Percentiles rank a stretch among this genome's conserved stretches.
These are phyloP conservation scores for Lepidurus apus DNA, from an alignment of 1,140 invertebrate genomes.

Conservation along the genomic window DNA sequence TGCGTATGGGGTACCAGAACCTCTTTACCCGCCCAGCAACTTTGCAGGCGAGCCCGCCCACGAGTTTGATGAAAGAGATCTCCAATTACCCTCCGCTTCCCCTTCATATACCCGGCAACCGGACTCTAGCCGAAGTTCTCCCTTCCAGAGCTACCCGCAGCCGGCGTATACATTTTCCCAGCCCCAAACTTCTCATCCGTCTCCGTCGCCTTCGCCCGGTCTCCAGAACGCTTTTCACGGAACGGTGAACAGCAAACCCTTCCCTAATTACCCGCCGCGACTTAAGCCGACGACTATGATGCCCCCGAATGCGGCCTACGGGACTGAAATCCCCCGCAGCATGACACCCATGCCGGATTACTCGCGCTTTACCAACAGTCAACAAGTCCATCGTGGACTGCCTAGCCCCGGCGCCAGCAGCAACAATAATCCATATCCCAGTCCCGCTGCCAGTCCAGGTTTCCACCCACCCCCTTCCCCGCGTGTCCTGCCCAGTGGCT, in stretches of 20 bases:
- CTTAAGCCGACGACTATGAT: slow-evolving; percentile 19
- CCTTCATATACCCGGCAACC: not conserved
- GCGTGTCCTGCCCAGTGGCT: slow-evolving; percentile 32
- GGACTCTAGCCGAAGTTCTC: not conserved
- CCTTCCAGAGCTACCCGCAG: not conserved
- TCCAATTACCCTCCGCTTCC: slow-evolving; percentile 30
- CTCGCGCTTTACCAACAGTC: not conserved
- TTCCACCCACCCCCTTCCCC: slow-evolving; percentile 28
- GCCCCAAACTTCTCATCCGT: not conserved
- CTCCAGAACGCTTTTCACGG: not conserved
- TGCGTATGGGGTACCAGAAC: not conserved
- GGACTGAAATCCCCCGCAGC: slow-evolving; percentile 6
- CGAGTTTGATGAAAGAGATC: slow-evolving; percentile 19
- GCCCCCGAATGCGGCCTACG: slow-evolving; percentile 18
- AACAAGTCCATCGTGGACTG: slow-evolving; percentile 1
- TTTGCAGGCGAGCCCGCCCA: slow-evolving; percentile 24
- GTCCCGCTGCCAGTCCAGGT: slow-evolving; percentile 31
- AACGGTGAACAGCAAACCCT: not conserved
- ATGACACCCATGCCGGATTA: slow-evolving; percentile 25
- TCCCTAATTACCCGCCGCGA: not conserved
- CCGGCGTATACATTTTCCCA: not conserved
- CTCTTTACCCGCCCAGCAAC: not conserved
- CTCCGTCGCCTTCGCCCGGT: slow-evolving; percentile 11
- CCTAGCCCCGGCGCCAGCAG: slow-evolving; percentile 25
- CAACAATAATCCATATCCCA: slow-evolving; percentile 32